Evolutionary conservation across 2,888 invertebrate genomes (phyloP), one percentile per base, ranked within the genome.

Genomic region (Caenorhabditis plicata): DNA sequence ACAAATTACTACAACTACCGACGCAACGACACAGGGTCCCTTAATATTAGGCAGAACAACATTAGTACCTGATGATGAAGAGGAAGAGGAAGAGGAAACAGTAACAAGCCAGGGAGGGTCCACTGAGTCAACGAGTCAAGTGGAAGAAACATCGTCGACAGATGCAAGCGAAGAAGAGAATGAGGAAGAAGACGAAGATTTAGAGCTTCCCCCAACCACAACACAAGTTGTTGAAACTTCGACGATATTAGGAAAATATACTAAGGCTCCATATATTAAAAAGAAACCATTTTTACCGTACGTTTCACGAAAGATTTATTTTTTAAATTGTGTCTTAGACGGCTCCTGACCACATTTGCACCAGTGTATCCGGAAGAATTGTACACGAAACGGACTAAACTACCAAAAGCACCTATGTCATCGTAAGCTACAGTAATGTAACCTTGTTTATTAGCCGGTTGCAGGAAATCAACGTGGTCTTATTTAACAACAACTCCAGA

Each of bases 221-320:
- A 33, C 48, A 2, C 55, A 48, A 7, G 19, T 40, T 22, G 44
- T 38, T 25, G 19, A 5, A 26, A 9, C 31, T 19, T 22, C 31
- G n/a, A 57, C 33, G 33, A 51, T 38, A 17, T 36, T 26, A 27
- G 52, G 29, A 29, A 55, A 51, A 23, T 49, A 32, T 39, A 58
- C 66, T 1, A 66, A 63, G 31, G 44, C 50, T n/a, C 46, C 47
- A 15, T 47, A 46, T 13, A 45, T 44, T 9, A 56, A 57, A 39
- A 58, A 64, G 20, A 45, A 53, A 39, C 45, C 46, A 20, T 47
- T 33, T 27, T 22, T 35, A 19, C 47, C 39, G 35, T 39, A 4
- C 43, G 23, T 44, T 26, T 23, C 45, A 22, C 1, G 13, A 23
- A 11, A n/a, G 8, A 45, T 1, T 35, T 31, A 11, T 29, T 8